phyloP scores from a whole-genome alignment of 2,888 invertebrate genomes.

The Watsonalla binaria region DNA sequence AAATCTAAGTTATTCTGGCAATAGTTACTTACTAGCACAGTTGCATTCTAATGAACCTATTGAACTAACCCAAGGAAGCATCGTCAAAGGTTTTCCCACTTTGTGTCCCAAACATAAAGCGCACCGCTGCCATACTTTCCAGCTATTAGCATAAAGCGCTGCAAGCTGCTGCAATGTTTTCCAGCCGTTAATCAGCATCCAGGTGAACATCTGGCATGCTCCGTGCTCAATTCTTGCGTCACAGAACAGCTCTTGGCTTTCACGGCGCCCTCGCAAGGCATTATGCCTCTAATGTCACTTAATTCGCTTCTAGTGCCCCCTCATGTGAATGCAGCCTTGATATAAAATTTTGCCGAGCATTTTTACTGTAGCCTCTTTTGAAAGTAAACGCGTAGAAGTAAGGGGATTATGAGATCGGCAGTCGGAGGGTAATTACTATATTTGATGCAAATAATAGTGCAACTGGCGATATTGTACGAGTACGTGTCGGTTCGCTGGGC shows the following conservation, averaged over 20 bases:
- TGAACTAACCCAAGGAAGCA: too few relatives aligned
- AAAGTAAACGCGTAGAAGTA: conserved; percentile 71
- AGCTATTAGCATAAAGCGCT: conserved; percentile 3
- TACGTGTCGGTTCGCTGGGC: conserved; percentile 10
- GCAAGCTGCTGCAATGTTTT: conserved; percentile 27
- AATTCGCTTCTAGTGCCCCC: conserved; percentile 74
- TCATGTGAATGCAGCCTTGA: conserved; percentile 74
- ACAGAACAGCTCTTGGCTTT: conserved; percentile 63
- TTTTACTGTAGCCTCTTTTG: conserved; percentile 73
- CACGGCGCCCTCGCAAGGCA: conserved; percentile 65
- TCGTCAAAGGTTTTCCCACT: too few relatives aligned
- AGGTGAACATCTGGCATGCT: conserved; percentile 39
- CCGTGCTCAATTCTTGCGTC: conserved; percentile 52
- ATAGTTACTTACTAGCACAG: too few relatives aligned
- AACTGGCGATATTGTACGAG: conserved; percentile 24
- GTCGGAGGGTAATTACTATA: conserved; percentile 53
- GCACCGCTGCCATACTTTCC: too few relatives aligned
- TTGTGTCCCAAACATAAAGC: too few relatives aligned
- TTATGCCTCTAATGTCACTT: conserved; percentile 76
- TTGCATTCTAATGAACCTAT: too few relatives aligned
- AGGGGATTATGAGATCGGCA: conserved; percentile 64
- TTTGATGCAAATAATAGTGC: conserved; percentile 39
- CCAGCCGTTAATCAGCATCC: conserved; percentile 16
- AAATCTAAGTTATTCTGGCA: too few relatives aligned
- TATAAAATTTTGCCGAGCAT: conserved; percentile 64